phyloP scores from a whole-genome alignment of 2,888 invertebrate genomes.

The Acanthopleura granulata region DNA sequence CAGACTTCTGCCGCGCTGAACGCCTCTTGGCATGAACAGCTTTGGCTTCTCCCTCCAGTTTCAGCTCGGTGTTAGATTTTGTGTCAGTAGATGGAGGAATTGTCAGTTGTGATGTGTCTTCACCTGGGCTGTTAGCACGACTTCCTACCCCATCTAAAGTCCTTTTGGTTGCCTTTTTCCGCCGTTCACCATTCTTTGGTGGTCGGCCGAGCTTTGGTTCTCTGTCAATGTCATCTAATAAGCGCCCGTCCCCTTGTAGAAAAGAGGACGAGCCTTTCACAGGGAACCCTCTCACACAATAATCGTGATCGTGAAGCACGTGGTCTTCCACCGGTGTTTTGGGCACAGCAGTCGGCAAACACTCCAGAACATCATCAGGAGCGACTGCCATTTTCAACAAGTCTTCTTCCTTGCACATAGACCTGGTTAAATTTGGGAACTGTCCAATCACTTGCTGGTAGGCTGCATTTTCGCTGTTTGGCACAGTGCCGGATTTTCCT shows the following conservation, averaged over 20 bases:
- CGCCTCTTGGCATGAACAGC: background rate
- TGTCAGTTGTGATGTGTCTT: background rate
- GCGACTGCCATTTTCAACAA: background rate
- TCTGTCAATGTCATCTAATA: conserved; percentile 9
- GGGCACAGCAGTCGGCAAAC: too few species aligned
- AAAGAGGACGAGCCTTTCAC: conserved; percentile 2
- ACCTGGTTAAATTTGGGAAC: background rate
- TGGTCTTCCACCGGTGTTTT: background rate
- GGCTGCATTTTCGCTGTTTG: background rate
- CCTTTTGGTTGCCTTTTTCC: background rate
- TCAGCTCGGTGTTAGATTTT: too few species aligned
- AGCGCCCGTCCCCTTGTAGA: background rate
- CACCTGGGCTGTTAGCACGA: background rate
- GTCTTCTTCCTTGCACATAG: background rate
- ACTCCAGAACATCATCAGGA: conserved; percentile 11
- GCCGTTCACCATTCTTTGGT: background rate
- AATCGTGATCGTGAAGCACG: conserved; percentile 58
- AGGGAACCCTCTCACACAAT: conserved; percentile 38
- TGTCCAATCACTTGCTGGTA: background rate
- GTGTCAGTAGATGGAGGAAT: too few species aligned
- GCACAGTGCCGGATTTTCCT: background rate
- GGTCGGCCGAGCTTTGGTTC: conserved; percentile 4
- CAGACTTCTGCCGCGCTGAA: background rate
- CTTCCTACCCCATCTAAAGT: background rate
- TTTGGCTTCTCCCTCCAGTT: background rate